Base-by-base conservation (phyloP, 2,113 vertebrate species). In the Cephalopterus ornatus region DNA sequence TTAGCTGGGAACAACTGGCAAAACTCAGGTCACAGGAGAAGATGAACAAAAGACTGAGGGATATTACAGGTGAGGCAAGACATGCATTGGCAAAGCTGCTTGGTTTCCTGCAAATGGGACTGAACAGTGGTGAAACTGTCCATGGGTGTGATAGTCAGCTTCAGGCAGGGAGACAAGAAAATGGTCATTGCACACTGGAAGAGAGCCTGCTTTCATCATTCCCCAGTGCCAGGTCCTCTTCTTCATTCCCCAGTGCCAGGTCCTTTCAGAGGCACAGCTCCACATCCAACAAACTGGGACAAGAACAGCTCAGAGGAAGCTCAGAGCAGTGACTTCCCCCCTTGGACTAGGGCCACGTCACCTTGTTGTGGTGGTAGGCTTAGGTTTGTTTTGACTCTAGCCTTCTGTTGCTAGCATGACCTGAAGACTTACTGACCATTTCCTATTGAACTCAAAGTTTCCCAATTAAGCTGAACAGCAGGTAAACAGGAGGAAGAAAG, bases 401-500 rank as follows among this genome's bases (percentile, higher is more conserved):
- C 11, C 44, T 81, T 85, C 66, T 94, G 76, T 91, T 92, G 80
- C 79, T 90, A 92, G 75, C 1, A 0, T 63, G 72, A 95, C 90
- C 85, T 93, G 83, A 78, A 93, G 37, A 22, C 46, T 95, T 95
- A 67, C 91, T 77, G 88, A 88, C 75, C 39, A 44, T 86, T 95
- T 96, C 88, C 90, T 85, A 63, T 17, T 84, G 85, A 90, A 95
- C 85, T 94, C 66, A 87, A 62, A 94, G 73, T 96, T 94, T 97
- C 85, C 88, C 93, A 84, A 65, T 94, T 84, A 89, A 92, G 70
- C 65, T 0, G 49, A 83, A 92, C 56, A 93, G 88, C 93, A 96
- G 93, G 96, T 97, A 96, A 95, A 93, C 88, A 96, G 52, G 49
- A 92, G 92, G 80, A 75, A 94, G 73, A 93, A 93, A 78, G 72